Evolutionary conservation across 1,140 invertebrate genomes (phyloP), one percentile per base, ranked within the genome.

Genomic region (Himalopsyche phryganea): DNA sequence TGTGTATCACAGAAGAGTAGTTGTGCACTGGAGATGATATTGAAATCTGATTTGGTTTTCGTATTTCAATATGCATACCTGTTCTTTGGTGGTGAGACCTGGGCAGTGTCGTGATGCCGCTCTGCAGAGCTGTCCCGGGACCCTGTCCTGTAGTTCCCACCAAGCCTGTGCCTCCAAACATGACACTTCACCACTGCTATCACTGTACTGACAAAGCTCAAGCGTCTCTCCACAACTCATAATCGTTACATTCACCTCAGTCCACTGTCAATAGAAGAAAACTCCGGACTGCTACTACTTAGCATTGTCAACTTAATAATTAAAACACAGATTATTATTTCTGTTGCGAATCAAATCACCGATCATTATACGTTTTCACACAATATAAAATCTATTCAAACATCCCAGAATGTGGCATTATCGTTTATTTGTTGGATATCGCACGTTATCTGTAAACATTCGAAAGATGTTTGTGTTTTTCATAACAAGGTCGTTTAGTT

Each of bases 1-100:
- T n/a, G n/a, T n/a, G n/a, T n/a, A n/a, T n/a, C n/a, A n/a, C n/a
- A n/a, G n/a, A n/a, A n/a, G n/a, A n/a, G n/a, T n/a, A n/a, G n/a
- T n/a, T n/a, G n/a, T n/a, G n/a, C n/a, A n/a, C n/a, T n/a, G n/a
- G n/a, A n/a, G n/a, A n/a, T n/a, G n/a, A n/a, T n/a, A n/a, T n/a
- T n/a, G n/a, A n/a, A n/a, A n/a, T n/a, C n/a, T n/a, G n/a, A n/a
- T n/a, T n/a, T n/a, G n/a, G n/a, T n/a, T n/a, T n/a, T n/a, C n/a
- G n/a, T n/a, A 28, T 28, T 28, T 28, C 23, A 28, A 28, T 5
- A 28, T 3, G 3, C 23, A 50, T 68, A 75, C 75, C 74, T 68
- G 72, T 72, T 66, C 78, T 63, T 57, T 83, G 61, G 70, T 83
- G 71, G 71, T 83, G 58, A 52, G 75, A 68, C 72, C 82, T 66